Evolutionary conservation across 2,888 invertebrate genomes (phyloP).

Genomic region (Hipparchia semele): DNA sequence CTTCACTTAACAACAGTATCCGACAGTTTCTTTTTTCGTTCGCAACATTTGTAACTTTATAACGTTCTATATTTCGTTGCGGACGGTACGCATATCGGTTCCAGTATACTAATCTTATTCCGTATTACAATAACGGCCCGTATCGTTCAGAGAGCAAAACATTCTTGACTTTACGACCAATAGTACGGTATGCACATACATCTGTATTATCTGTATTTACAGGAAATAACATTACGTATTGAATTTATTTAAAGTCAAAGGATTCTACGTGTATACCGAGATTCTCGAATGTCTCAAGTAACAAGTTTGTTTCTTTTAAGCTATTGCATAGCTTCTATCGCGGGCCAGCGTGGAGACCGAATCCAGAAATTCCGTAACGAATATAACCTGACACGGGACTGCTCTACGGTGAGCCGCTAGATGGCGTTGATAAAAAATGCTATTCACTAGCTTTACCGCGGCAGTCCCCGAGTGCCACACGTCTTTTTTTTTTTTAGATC

Average conservation of each 20-base stretch:
- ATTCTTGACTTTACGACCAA: constrained; percentile 53
- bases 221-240: constrained; percentile 16
- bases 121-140: constrained; percentile 75
- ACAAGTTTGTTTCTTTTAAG: not conserved
- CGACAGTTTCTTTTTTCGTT: not conserved
- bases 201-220: constrained; percentile 31
- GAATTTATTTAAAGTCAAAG: constrained; percentile 4
- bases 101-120: constrained; percentile 74
- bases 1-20: not conserved
- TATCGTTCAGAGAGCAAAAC: constrained; percentile 68
- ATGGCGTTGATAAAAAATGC: too few relatives aligned
- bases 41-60: not conserved
- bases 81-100: constrained; percentile 66
- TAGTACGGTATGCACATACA: constrained; percentile 36
- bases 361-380: too few relatives aligned
- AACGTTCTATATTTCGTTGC: constrained; percentile 58
- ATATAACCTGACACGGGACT: too few relatives aligned
- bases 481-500: too few relatives aligned
- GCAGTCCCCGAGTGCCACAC: too few relatives aligned
- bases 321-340: too few relatives aligned
- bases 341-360: too few relatives aligned
- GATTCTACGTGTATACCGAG: not conserved
- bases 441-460: too few relatives aligned
- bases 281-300: not conserved
- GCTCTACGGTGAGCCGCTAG: too few relatives aligned